Evolutionary conservation across 2,797 vertebrate species (phyloP).

Genomic region (Tadarida brasiliensis): DNA sequence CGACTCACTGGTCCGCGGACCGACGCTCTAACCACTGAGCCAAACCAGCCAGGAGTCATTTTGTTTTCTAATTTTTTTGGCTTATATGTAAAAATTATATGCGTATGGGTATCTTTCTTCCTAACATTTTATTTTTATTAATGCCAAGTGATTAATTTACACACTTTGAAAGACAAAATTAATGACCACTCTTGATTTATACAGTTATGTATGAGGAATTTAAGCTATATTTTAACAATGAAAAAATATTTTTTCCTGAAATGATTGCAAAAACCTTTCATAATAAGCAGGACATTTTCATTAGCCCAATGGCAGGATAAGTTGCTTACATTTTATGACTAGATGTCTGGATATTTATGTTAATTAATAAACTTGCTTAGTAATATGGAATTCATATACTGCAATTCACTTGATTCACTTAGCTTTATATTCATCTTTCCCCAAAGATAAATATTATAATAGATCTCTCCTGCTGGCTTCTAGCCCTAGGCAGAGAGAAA

Average conservation of each 20-base stretch:
- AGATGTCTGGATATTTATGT: constrained; percentile 47
- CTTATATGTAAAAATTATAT: not conserved
- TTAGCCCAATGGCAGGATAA: constrained; percentile 5
- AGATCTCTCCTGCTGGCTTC: constrained; percentile 37
- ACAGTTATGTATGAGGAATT: constrained; percentile 15
- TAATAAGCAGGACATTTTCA: constrained; percentile 30
- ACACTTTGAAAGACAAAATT: constrained; percentile 49
- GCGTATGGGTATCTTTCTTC: not conserved
- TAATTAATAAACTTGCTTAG: constrained; percentile 67
- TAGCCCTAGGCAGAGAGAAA: constrained; percentile 41
- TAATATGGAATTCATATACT: constrained; percentile 63
- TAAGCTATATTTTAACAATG: not conserved
- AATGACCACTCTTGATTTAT: constrained; percentile 45
- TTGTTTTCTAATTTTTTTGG: not conserved
- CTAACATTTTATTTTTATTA: constrained; percentile 45
- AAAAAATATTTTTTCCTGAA: not conserved
- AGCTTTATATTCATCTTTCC: constrained; percentile 50
- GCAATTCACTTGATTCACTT: constrained; percentile 55
- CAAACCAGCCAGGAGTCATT: no score
- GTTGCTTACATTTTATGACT: constrained; percentile 54
- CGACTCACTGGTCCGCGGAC: no score
- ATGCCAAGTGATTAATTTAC: constrained; percentile 24
- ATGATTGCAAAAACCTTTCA: constrained; percentile 48
- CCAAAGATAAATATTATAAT: constrained; percentile 59
- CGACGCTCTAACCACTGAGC: no score